phyloP scores from a whole-genome alignment of 64 coral and sea anemone species.

The Orbicella faveolata region DNA sequence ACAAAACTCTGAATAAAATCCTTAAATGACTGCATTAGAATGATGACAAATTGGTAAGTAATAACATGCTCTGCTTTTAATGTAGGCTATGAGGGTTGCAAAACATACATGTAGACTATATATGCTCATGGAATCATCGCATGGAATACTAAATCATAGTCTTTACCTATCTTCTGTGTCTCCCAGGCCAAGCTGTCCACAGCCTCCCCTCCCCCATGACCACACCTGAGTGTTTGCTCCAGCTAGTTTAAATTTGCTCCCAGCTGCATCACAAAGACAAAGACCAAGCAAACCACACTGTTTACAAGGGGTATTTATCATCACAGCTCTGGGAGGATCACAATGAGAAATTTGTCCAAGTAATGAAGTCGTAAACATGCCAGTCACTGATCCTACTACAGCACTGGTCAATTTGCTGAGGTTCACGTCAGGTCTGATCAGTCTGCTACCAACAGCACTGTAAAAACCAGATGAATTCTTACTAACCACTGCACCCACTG shows the following conservation, averaged over 20 bases:
- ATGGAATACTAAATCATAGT: no score
- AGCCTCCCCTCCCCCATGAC: constrained; percentile 80
- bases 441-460: constrained; percentile 7
- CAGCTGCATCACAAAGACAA: constrained; percentile 49
- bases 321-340: constrained; percentile 45
- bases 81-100: no score
- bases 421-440: constrained; percentile 71
- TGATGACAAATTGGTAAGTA: no score
- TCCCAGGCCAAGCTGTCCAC: constrained; percentile 78
- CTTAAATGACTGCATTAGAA: no score
- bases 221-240: constrained; percentile 90
- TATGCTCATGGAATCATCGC: no score
- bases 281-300: constrained; percentile 62
- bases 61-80: no score
- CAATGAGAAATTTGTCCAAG: constrained; percentile 29
- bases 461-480: constrained; percentile 9
- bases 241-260: constrained; percentile 46
- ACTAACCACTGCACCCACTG: neutral
- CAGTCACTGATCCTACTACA: constrained; percentile 83
- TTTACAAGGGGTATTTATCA: constrained; percentile 24
- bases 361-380: constrained; percentile 69
- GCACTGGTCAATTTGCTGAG: constrained; percentile 84
- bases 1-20: no score
- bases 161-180: constrained; percentile 65
- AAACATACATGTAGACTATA: no score